Evolutionary conservation across 2,888 invertebrate species (phyloP), one percentile per base, ranked within the genome.

Genomic region (Dasysyrphus albostriatus): DNA sequence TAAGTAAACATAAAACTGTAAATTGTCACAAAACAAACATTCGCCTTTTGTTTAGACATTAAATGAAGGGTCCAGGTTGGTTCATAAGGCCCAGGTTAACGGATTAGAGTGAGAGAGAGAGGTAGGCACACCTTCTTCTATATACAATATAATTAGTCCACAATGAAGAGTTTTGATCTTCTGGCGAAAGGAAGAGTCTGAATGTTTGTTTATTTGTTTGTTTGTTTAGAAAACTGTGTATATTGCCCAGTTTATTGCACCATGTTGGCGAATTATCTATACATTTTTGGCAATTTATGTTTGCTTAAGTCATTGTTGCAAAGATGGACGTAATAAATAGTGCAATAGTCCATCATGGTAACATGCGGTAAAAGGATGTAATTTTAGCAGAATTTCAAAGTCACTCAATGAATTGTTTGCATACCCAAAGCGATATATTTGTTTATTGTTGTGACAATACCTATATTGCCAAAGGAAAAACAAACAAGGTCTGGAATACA

Each of bases 251-350:
- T 81, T 85, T 81, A 85, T 85, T 85, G 58, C 85, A 78, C 67
- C 69, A 82, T 79, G 42, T 81, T 85, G 85, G 85, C 85, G 73
- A 77, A 85, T 81, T 81, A 63, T 54, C 37, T 44, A 29, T 58
- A 39, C 24, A 16, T 74, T 69, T 24, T 81, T 81, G 72, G 56
- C 67, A 61, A 56, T 73, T 56, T 69, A 44, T 84, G 80, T 85
- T 85, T 85, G 81, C 81, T 85, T 78, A 58, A 29, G 54, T 49
- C 37, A 70, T 85, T 82, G 81, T 85, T 77, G 47, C 63, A 44
- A 63, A 74, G 59, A 82, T 85, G 85, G 51, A 85, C 85, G 85
- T 81, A 85, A 85, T 85, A 85, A 85, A 85, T 42, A 77, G 73
- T 69, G 77, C 77, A 85, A 81, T 85, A 75, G 80, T 67, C 58